A percentile compares a stretch with the other conserved stretches of the same genome.
phyloP scores from a whole-genome alignment of 1,140 invertebrate species.

The Drosophila nannoptera region DNA sequence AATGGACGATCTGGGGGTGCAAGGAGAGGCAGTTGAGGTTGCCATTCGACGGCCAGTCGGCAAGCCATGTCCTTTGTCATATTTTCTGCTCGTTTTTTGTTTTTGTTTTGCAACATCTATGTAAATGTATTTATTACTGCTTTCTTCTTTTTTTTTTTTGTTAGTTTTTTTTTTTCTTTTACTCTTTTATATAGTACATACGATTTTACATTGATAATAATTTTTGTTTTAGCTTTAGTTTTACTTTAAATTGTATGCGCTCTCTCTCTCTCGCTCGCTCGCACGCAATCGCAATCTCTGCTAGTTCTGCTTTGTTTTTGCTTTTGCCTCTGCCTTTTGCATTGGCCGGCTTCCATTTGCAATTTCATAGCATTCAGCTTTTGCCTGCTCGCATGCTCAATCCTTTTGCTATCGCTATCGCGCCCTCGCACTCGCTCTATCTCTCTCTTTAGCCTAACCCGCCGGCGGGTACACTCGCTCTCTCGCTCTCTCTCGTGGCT shows the following conservation, averaged over 20 bases:
- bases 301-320: too few species aligned
- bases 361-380: conserved; percentile 37
- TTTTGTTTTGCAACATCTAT: conserved; percentile 74
- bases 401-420: not conserved
- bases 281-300: not conserved
- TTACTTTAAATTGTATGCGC: conserved; percentile 62
- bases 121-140: conserved; percentile 77
- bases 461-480: conserved; percentile 61
- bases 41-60: too few species aligned
- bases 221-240: conserved; percentile 37
- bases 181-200: conserved; percentile 57
- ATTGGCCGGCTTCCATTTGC: not conserved
- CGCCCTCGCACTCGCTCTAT: conserved; percentile 20
- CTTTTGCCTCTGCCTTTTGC: too few species aligned
- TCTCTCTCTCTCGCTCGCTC: conserved; percentile 20
- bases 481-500: conserved; percentile 53
- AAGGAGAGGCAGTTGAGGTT: too few species aligned
- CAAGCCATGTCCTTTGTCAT: too few species aligned
- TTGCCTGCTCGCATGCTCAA: conserved; percentile 13
- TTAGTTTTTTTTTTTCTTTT: conserved; percentile 46
- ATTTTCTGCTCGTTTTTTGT: not conserved
- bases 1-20: too few species aligned
- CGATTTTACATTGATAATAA: conserved; percentile 76
- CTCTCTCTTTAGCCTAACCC: conserved; percentile 49
- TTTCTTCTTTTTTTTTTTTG: conserved; percentile 48